phyloP scores from a whole-genome alignment of 2,888 invertebrate species.

The Liodrosophila aerea region DNA sequence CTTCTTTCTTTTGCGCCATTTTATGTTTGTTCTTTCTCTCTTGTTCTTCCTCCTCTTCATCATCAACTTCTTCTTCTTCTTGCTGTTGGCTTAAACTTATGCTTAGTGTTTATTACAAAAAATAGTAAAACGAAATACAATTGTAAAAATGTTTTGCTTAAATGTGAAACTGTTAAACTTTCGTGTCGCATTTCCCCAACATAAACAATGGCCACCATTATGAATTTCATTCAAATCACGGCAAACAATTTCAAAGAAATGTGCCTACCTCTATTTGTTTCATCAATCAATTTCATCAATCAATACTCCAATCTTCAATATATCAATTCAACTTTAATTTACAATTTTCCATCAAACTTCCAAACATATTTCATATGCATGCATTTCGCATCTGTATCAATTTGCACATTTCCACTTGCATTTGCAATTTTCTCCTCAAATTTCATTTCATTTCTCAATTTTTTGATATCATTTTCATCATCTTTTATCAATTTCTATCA shows the following conservation, averaged over 20 bases:
- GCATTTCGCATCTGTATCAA: too few species aligned
- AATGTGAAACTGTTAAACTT: conserved; percentile 53
- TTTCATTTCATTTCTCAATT: conserved; percentile 12
- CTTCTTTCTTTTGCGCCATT: conserved; percentile 5
- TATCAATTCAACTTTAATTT: background rate
- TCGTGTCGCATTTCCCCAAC: conserved; percentile 64
- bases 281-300: conserved; percentile 7
- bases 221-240: conserved; percentile 81
- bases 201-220: conserved; percentile 80
- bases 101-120: conserved; percentile 38
- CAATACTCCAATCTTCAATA: conserved; percentile 15
- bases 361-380: conserved; percentile 1
- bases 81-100: conserved; percentile 53
- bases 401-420: too few species aligned
- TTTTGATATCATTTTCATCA: background rate
- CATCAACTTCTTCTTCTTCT: conserved; percentile 41
- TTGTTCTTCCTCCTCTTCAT: too few species aligned
- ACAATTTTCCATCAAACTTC: conserved; percentile 1
- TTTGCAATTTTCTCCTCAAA: conserved; percentile 3
- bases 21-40: conserved; percentile 13
- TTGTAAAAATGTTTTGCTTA: conserved; percentile 70
- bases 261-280: conserved; percentile 47
- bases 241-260: conserved; percentile 77
- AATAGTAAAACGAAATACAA: conserved; percentile 73
- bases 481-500: background rate